These are phyloP conservation scores for Tiliacea aurago DNA, from an alignment of 2,888 invertebrate genomes.

Conservation along the genomic window DNA sequence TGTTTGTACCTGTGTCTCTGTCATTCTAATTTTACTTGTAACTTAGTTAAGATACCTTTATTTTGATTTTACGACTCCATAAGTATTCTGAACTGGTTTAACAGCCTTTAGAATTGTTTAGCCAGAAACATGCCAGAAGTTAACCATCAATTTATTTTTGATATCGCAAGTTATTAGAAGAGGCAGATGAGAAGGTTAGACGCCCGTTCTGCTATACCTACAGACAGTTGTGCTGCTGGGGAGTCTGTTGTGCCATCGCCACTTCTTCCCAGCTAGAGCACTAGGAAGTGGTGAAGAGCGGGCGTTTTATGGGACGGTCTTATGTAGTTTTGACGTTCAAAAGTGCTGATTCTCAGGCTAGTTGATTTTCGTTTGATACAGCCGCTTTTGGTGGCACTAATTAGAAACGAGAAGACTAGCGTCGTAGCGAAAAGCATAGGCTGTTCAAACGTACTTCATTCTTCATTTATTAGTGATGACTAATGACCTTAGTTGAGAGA, in stretches of 20 bases:
- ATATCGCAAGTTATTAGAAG: neutral
- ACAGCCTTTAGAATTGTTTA: neutral
- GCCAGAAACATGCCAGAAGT: neutral
- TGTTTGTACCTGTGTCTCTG: neutral
- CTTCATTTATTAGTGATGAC: conserved; percentile 8
- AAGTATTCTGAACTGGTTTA: neutral
- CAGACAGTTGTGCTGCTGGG: neutral
- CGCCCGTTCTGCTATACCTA: neutral
- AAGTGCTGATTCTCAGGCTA: neutral
- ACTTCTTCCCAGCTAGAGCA: neutral
- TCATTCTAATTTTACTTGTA: neutral
- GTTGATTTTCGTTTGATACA: neutral
- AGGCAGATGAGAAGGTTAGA: neutral
- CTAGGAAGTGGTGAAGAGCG: neutral
- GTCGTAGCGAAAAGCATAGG: neutral
- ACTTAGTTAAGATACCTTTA: neutral
- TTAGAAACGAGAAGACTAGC: too few species aligned
- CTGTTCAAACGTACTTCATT: conserved; percentile 1
- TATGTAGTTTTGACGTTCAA: neutral
- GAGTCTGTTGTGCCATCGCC: neutral
- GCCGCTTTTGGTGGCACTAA: neutral
- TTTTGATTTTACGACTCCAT: neutral
- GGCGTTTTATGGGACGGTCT: neutral
- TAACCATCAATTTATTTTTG: neutral
- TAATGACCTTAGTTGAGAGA: conserved; percentile 13